Evolutionary conservation across 2,888 invertebrate genomes (phyloP), one percentile per base, ranked within the genome.

Genomic region (Pseudococcus longispinus): DNA sequence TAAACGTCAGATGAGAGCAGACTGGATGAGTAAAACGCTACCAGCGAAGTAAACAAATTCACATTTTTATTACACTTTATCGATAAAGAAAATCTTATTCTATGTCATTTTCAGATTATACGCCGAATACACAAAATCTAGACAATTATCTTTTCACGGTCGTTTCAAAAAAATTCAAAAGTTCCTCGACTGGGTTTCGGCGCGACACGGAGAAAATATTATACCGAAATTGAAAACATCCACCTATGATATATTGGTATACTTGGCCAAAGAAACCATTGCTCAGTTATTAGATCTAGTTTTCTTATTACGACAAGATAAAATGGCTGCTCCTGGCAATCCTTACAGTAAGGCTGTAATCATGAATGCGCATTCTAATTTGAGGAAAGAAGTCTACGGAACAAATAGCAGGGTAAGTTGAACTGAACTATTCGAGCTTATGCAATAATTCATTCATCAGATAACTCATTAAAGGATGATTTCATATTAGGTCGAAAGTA

Each of bases 211-310:
- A n/a, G 87, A 87, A 74, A 83, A 84, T 15, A 65, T 87, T 0
- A 42, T 46, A 18, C 70, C 60, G 8, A 87, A 83, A 29, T 32
- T 83, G 46, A 83, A 60, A 74, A 60, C 83, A 0, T 87, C 83
- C 83, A 95, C 95, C 0, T 91, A 95, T 89, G 95, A 95, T 90
- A 94, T 97, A 3, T 91, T 98, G 88, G 94, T 95, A 82, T 97
- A 97, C 90, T 92, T 97, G 89, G 96, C 97, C 0, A 96, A 96
- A 90, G 97, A 98, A 91, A 96, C 96, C 0, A 95, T 98, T 9
- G 97, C 97, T 0, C 95, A 96, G 90, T 94, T 97, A 87, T 94
- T 96, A 1, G 97, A 97, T 91, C 93, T 95, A 89, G 95, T 96
- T 0, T 93, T 97, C 88, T 90, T 97, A 83, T 94, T 97, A 1